phyloP scores from a whole-genome alignment of 2,888 invertebrate species.

The Hypselothyrea guttata region DNA sequence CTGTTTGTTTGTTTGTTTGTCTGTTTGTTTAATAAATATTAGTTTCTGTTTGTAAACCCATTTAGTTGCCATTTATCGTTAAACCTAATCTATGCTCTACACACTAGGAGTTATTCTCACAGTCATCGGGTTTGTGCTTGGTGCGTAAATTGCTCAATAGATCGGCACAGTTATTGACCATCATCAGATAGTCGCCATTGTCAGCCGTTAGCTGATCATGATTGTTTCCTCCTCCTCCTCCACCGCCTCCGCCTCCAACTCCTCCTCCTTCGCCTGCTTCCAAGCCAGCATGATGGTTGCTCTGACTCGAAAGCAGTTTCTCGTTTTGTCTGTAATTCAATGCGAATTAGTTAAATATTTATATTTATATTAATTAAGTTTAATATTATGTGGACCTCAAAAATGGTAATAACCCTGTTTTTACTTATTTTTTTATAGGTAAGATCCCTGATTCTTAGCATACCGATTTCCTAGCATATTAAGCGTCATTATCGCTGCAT shows the following conservation, averaged over 20 bases:
- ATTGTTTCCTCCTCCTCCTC: slow-evolving; percentile 43
- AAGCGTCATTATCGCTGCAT: slow-evolving; percentile 83
- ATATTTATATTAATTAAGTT: background rate
- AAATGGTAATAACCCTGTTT: too few relatives aligned
- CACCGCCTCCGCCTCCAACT: slow-evolving; percentile 32
- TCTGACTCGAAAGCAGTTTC: slow-evolving; percentile 62
- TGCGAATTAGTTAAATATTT: background rate
- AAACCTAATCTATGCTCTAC: slow-evolving; percentile 69
- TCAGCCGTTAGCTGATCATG: slow-evolving; percentile 64
- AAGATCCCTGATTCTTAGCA: too few relatives aligned
- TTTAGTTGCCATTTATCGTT: slow-evolving; percentile 45
- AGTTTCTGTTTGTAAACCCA: slow-evolving; percentile 39
- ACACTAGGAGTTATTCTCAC: slow-evolving; percentile 83
- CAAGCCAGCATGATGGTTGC: slow-evolving; percentile 52
- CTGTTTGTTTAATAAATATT: slow-evolving; percentile 64
- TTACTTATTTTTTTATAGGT: too few relatives aligned
- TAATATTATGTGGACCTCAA: background rate
- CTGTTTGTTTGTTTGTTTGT: slow-evolving; percentile 42
- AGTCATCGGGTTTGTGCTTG: slow-evolving; percentile 83
- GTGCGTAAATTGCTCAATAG: slow-evolving; percentile 84
- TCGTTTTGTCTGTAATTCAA: slow-evolving; percentile 62
- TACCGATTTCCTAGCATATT: slow-evolving; percentile 82
- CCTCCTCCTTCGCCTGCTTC: slow-evolving; percentile 22
- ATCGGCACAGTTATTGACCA: slow-evolving; percentile 86
- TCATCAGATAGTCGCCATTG: slow-evolving; percentile 83